Evolutionary conservation across 2,888 invertebrate genomes (phyloP), one percentile per base, ranked within the genome.

Genomic region (Agriopis marginaria): DNA sequence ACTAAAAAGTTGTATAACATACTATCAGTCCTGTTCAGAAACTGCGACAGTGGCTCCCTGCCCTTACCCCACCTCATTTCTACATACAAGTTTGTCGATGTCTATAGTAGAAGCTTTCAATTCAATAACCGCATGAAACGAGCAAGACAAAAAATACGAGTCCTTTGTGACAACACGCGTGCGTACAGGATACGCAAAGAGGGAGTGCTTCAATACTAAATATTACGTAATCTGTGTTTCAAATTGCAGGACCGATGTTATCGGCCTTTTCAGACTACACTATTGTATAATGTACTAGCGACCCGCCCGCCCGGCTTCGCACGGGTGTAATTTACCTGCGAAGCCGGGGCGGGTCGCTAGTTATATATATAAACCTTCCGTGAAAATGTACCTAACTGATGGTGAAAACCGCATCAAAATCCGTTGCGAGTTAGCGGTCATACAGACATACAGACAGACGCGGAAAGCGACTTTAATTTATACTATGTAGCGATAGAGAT

Each of bases 121-220:
- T 75, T 69, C 63, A 65, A 59, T 68, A 74, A 55, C 55, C 45
- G 49, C 50, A 55, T 61, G 69, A 9, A 61, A 63, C 61, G 71
- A 75, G 63, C 39, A 67, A 50, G 71, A 69, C 32, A 58, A 56
- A 70, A 62, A 50, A 54, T 56, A 44, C 51, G 66, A 66, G 58
- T 71, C 66, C 70, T 72, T 69, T 71, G 69, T 56, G 55, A 68
- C 60, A 59, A 64, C 68, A 71, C 74, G 73, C 72, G 68, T 72
- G 62, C 66, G 65, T 66, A 71, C 53, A 53, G 53, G 45, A 53
- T 47, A 62, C 54, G 32, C 50, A 54, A 62, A 49, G 62, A 23
- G 53, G 63, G 62, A 40, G 50, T 44, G 59, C 49, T 70, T 4
- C 44, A 12, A 45, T 54, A 70, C 58, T 56, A 49, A 58, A 32